Evolutionary conservation across 2,888 invertebrate genomes (phyloP), one percentile per base, ranked within the genome.

Genomic region (Octonoba sinensis): DNA sequence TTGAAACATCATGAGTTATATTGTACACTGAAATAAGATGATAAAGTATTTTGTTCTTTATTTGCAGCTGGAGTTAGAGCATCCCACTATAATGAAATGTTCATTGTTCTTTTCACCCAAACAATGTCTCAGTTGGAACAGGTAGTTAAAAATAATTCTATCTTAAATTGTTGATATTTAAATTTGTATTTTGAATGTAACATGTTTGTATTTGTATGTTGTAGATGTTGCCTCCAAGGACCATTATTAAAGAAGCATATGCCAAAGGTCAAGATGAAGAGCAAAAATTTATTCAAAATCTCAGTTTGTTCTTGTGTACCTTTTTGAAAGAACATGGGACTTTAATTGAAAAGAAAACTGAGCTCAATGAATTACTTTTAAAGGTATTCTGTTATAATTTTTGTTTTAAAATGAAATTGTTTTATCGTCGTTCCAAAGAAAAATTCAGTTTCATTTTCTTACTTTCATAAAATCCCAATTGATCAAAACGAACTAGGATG

Each of bases 281-380:
- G 88, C 99, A 99, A 89, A 96, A 97, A 87, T 99, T 99, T 88
- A 98, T 99, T 84, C 98, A 99, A 88, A 99, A 99, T 90, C 91
- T 99, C 86, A 97, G 98, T 74, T 92, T 99, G 90, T 99, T 99
- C 89, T 91, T 99, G 70, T 97, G 97, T 89, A 96, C 97, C 85
- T 99, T 95, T 89, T 91, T 99, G 57, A 97, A 97, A 89, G 97
- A 98, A 87, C 99, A 99, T 89, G 96, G 96, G n/a, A 91, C 91
- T 83, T 91, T 96, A 64, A 93, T 95, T 59, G 96, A 97, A 88
- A 93, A 93, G 87, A 92, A 94, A 86, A 66, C 85, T 20, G 93
- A 94, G 77, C 91, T 93, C 51, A 92, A 93, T 82, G 93, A 93
- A 69, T 92, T 92, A 64, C 90, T 97, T 65, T 91, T 94, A 88